Conservation (phyloP, 2,113 vertebrate species). For the Prionailurus viverrinus region DNA sequence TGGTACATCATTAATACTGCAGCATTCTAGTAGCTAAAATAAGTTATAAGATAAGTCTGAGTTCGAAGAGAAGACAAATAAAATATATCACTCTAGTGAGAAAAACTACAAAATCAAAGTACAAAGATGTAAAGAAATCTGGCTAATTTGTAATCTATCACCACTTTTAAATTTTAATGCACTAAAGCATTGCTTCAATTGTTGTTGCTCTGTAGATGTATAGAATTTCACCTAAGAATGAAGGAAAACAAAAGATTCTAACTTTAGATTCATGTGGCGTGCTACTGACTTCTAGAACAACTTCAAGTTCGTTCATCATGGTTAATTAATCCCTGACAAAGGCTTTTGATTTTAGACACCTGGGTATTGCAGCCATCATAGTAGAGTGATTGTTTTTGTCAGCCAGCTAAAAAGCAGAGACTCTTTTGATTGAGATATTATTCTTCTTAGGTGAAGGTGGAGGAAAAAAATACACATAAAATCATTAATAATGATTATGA, state of each 20-base stretch:
- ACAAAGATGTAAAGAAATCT: not conserved
- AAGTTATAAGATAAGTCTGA: not conserved
- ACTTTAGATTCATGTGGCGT: not conserved
- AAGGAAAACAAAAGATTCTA: not conserved
- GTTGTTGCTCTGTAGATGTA: not conserved
- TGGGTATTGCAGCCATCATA: not conserved
- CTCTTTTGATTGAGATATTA: not conserved
- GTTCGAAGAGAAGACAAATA: not conserved
- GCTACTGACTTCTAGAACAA: slow-evolving; percentile 33
- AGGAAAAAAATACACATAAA: slow-evolving; percentile 17
- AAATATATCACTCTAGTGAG: not conserved
- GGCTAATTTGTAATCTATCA: not conserved
- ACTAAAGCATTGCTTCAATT: not conserved
- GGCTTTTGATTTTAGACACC: slow-evolving; percentile 46
- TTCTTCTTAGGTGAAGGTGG: not conserved
- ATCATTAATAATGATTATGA: slow-evolving; percentile 23
- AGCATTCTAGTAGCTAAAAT: not conserved
- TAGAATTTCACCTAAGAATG: slow-evolving; percentile 22
- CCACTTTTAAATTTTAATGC: not conserved
- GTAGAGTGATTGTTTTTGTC: slow-evolving; percentile 29
- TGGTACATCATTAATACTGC: not conserved
- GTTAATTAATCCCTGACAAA: slow-evolving; percentile 8
- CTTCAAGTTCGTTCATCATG: not conserved
- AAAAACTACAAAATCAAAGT: not conserved
- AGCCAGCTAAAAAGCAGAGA: slow-evolving; percentile 33